A percentile compares a stretch with the other conserved stretches of the same genome.
Conservation (phyloP, 2,888 invertebrate species). For the Mayetiola destructor region DNA sequence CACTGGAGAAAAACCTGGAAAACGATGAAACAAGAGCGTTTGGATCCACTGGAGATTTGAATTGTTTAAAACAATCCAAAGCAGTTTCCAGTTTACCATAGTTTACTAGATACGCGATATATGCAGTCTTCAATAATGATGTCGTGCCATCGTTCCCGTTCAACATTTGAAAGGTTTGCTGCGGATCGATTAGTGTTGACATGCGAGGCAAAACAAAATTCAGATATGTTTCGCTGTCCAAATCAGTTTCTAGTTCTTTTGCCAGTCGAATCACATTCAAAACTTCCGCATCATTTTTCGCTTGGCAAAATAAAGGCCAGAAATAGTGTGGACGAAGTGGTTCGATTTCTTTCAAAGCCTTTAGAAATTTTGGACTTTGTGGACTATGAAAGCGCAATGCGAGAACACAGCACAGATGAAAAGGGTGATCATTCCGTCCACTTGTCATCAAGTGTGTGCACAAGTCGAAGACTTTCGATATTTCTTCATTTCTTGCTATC, state of each 20-base stretch:
- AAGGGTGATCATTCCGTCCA: conserved; percentile 26
- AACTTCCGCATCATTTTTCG: conserved; percentile 35
- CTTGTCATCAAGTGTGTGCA: conserved; percentile 24
- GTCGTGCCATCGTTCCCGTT: conserved; percentile 26
- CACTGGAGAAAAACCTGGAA: conserved; percentile 23
- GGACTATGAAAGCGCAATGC: conserved; percentile 35
- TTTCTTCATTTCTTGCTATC: conserved; percentile 38
- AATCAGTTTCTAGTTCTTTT: background rate
- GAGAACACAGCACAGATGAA: conserved; percentile 41
- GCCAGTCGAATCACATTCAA: background rate
- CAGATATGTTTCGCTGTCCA: conserved; percentile 42
- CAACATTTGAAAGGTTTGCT: conserved; percentile 25
- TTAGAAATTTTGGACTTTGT: conserved; percentile 22
- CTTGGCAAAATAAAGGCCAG: conserved; percentile 46
- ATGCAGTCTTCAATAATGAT: conserved; percentile 23
- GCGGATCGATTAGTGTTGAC: conserved; percentile 25
- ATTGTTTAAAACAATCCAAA: conserved; percentile 23
- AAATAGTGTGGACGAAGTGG: conserved; percentile 45
- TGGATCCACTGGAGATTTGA: conserved; percentile 39
- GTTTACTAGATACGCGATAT: conserved; percentile 26
- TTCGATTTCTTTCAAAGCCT: conserved; percentile 23
- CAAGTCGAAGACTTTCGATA: conserved; percentile 28
- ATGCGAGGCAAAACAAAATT: conserved; percentile 41
- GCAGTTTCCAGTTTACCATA: conserved; percentile 25
- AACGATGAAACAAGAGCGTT: conserved; percentile 37